phyloP scores from a whole-genome alignment of 2,888 invertebrate species.

The Apamea epomidion region DNA sequence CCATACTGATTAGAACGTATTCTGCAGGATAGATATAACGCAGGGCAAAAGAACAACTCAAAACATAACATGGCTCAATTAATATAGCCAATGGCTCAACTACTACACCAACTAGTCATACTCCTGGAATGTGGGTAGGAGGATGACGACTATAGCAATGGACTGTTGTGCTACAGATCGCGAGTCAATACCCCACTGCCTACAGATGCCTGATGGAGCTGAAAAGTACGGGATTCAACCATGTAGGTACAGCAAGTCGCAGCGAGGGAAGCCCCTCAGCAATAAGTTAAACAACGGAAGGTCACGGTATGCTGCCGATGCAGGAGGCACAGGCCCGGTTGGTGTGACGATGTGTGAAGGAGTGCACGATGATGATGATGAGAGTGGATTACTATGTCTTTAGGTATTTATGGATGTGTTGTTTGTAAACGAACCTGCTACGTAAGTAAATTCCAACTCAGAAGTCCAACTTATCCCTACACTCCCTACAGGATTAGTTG shows the following conservation, averaged over 20 bases:
- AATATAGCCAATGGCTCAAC: not conserved
- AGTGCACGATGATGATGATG: not conserved
- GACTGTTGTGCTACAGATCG: not conserved
- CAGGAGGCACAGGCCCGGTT: not conserved
- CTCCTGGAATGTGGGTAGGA: not conserved
- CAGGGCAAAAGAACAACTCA: not conserved
- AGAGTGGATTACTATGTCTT: not conserved
- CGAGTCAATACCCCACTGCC: not conserved
- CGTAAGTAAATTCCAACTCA: too few species aligned
- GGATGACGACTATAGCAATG: not conserved
- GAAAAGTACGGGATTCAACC: not conserved
- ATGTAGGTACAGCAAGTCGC: not conserved
- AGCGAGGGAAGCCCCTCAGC: not conserved
- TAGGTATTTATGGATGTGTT: not conserved
- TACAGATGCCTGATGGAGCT: not conserved
- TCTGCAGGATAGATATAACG: not conserved
- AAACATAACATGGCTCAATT: not conserved
- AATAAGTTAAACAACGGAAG: not conserved
- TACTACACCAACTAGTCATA: too few species aligned
- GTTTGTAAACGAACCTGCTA: not conserved
- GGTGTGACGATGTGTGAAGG: not conserved
- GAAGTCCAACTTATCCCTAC: too few species aligned
- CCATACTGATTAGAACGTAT: not conserved
- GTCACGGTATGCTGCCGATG: not conserved
- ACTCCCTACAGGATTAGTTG: not conserved